Evolutionary conservation across 2,797 vertebrate species (phyloP), one percentile per base, ranked within the genome.

Genomic region (Eupleurogrammus muticus): DNA sequence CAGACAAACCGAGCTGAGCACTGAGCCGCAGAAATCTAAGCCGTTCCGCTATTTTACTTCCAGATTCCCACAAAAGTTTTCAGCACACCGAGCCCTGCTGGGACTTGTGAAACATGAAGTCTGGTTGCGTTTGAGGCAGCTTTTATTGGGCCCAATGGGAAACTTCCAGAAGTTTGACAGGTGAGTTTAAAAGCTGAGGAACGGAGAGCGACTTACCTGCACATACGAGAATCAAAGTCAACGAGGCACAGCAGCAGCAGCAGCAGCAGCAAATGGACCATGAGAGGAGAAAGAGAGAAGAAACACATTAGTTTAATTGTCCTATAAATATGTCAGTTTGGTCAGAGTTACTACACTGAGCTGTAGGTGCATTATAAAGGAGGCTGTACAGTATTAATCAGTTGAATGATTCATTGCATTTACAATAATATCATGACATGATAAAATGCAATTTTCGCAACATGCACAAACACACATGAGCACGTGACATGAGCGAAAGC

Each of bases 121-220:
- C 28, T 28, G 44, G 44, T 57, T 21, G 28, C 14, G 28, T 59
- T 42, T 67, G 42, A 56, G 54, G 35, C 1, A 3, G 42, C 17
- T 35, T 70, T 74, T 28, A 73, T 9, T 63, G 52, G 55, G 46
- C 57, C 57, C 61, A 1, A 17, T 48, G 19, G 65, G 36, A 66
- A 64, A 35, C n/a, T 49, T 70, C 42, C 48, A 40, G 8, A 36
- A 32, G 74, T 66, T n/a, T 55, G 66, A 71, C 66, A 52, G 62
- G n/a, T 16, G 42, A 66, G 50, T 58, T 65, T 65, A 42, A 78
- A 48, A 36, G 57, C 7, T 47, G 13, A 10, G 58, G 55, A 35
- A 16, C 0, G 34, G 53, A 67, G 51, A 52, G 24, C 0, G 13
- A 66, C 83, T 80, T 75, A 87, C 81, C 83, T 89, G 62, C 50